These are phyloP conservation scores for Trididemnum miniatum DNA, from an alignment of 23 tunicate species.

Conservation along the genomic window DNA sequence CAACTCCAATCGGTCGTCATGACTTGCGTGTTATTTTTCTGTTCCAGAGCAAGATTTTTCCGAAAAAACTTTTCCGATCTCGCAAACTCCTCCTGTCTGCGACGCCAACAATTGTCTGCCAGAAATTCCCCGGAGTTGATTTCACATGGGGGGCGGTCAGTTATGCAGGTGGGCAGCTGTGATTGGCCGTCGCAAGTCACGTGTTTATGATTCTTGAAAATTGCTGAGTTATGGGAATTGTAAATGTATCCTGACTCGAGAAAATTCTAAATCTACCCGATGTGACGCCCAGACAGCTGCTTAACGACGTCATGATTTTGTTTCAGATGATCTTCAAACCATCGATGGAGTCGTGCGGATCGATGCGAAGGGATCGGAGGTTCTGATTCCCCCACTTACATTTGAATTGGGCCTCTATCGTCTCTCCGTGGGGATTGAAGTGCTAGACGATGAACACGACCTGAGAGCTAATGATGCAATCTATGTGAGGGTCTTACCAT, in stretches of 20 bases:
- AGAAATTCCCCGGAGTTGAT: conserved; percentile 75
- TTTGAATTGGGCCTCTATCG: conserved; percentile 69
- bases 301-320: too few species aligned
- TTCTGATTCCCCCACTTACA: conserved; percentile 81
- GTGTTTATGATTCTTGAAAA: too few species aligned
- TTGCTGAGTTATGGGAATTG: too few species aligned
- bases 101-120: conserved; percentile 73
- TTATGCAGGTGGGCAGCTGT: conserved; percentile 14
- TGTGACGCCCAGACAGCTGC: too few species aligned
- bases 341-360: conserved; percentile 39
- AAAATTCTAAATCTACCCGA: too few species aligned
- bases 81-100: conserved; percentile 78
- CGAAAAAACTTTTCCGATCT: conserved; percentile 75
- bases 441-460: conserved; percentile 70
- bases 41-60: conserved; percentile 49
- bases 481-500: conserved; percentile 58
- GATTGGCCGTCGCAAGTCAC: too few species aligned
- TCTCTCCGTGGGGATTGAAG: conserved; percentile 51
- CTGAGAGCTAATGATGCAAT: conserved; percentile 56
- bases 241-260: too few species aligned
- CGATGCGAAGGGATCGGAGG: conserved; percentile 71
- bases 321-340: conserved; percentile 22
- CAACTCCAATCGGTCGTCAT: too few species aligned
- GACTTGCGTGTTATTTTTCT: too few species aligned
- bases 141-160: conserved; percentile 84